A percentile compares a stretch with the other conserved stretches of the same genome.
Conservation (phyloP, 1,140 invertebrate genomes). For the Drosophila miranda region DNA sequence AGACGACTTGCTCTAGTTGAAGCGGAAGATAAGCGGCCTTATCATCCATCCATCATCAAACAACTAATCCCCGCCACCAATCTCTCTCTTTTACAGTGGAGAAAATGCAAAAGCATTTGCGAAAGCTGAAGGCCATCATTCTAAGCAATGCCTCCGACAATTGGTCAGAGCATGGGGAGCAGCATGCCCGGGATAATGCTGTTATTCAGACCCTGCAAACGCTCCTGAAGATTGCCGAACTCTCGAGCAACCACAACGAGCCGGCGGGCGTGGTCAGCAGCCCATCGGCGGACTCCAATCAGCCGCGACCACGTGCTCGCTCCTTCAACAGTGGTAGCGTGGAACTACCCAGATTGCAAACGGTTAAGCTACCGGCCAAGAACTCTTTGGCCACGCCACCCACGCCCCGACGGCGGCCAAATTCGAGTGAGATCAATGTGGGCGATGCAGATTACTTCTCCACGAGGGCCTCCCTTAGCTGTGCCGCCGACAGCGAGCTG, state of each 20-base stretch:
- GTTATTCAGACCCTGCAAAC: conserved; percentile 76
- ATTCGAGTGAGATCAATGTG: conserved; percentile 56
- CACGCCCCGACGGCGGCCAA: conserved; percentile 40
- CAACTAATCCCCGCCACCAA: conserved; percentile 25
- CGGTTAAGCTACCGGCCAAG: conserved; percentile 62
- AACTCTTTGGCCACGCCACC: conserved; percentile 64
- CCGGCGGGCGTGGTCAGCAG: conserved; percentile 52
- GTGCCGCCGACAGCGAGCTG: conserved; percentile 75
- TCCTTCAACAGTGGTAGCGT: conserved; percentile 69
- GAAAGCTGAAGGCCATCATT: conserved; percentile 71
- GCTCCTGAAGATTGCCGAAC: conserved; percentile 76
- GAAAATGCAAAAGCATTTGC: conserved; percentile 79
- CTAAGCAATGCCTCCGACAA: conserved; percentile 58
- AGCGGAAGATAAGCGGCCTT: conserved; percentile 49
- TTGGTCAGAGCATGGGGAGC: conserved; percentile 67
- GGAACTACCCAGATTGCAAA: conserved; percentile 58
- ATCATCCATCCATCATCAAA: conserved; percentile 23
- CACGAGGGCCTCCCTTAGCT: conserved; percentile 66
- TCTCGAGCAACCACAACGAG: conserved; percentile 64
- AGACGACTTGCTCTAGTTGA: conserved; percentile 50
- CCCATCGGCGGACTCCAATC: conserved; percentile 30
- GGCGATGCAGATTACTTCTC: conserved; percentile 75
- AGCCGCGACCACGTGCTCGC: conserved; percentile 53
- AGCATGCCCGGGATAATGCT: conserved; percentile 71
- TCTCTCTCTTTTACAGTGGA: conserved; percentile 58